Percentiles rank a stretch among this genome's conserved stretches.
Conservation (phyloP, 2,113 vertebrate genomes). For the Eidolon helvum region DNA sequence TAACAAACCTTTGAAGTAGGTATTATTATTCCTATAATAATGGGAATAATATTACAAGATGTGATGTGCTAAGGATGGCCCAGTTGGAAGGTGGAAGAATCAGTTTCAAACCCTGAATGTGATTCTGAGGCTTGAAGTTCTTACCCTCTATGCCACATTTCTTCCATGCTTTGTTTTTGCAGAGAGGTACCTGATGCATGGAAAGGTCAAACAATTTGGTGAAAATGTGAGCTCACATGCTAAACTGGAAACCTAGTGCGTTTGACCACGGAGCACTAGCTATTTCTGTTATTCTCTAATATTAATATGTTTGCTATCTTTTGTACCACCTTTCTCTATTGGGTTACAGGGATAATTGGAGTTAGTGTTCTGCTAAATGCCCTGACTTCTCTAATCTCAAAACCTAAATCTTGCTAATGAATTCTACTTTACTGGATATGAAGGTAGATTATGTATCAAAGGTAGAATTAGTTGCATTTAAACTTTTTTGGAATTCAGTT, state of each 20-base stretch:
- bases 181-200: not conserved
- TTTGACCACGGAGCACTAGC: not conserved
- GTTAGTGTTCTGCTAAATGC: not conserved
- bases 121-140: not conserved
- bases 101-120: not conserved
- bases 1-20: not conserved
- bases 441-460: constrained; percentile 40
- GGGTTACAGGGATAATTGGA: constrained; percentile 32
- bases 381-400: constrained; percentile 6
- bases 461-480: not conserved
- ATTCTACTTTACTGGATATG: not conserved
- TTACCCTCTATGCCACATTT: not conserved
- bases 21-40: not conserved
- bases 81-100: not conserved
- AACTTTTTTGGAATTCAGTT: constrained; percentile 38
- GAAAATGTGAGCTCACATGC: not conserved
- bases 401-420: constrained; percentile 62
- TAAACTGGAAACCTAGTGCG: not conserved
- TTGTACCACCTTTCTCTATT: not conserved
- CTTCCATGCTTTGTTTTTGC: not conserved
- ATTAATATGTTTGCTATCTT: not conserved
- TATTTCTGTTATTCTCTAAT: not conserved
- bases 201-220: not conserved
- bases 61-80: not conserved
- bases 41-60: not conserved